Conservation (phyloP, 2,888 invertebrate species). For the Drosophila atripex region DNA sequence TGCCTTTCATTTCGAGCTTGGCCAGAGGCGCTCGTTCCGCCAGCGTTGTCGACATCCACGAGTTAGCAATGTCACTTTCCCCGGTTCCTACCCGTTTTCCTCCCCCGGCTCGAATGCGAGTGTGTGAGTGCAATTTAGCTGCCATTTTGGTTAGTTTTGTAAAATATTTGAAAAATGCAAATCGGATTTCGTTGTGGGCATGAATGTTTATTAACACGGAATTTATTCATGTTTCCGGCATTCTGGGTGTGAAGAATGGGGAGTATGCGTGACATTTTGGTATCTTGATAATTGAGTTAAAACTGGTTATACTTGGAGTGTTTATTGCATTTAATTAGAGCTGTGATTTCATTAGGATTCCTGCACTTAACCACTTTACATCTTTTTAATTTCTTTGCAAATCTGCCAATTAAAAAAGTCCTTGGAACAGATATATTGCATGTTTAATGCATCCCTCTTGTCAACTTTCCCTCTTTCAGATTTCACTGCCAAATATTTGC, state of each 20-base stretch:
- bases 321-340: slow-evolving; percentile 1
- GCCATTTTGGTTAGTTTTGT: slow-evolving; percentile 38
- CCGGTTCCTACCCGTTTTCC: not conserved
- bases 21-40: slow-evolving; percentile 45
- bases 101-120: slow-evolving; percentile 1
- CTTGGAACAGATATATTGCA: not conserved
- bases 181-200: slow-evolving; percentile 32
- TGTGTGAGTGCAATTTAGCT: slow-evolving; percentile 33
- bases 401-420: not conserved
- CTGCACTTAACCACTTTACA: not conserved
- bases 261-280: not conserved
- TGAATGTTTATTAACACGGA: slow-evolving; percentile 44
- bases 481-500: slow-evolving; percentile 16
- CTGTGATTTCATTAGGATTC: not conserved
- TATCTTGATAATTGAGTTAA: slow-evolving; percentile 12
- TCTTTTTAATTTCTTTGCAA: not conserved
- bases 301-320: not conserved
- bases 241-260: not conserved
- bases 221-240: slow-evolving; percentile 29
- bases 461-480: not conserved
- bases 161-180: slow-evolving; percentile 46
- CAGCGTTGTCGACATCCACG: slow-evolving; percentile 50
- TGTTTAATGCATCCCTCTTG: not conserved
- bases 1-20: slow-evolving; percentile 52
- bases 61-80: slow-evolving; percentile 36